phyloP scores from a whole-genome alignment of 2,797 vertebrate species.

The Sebastes steindachneri region DNA sequence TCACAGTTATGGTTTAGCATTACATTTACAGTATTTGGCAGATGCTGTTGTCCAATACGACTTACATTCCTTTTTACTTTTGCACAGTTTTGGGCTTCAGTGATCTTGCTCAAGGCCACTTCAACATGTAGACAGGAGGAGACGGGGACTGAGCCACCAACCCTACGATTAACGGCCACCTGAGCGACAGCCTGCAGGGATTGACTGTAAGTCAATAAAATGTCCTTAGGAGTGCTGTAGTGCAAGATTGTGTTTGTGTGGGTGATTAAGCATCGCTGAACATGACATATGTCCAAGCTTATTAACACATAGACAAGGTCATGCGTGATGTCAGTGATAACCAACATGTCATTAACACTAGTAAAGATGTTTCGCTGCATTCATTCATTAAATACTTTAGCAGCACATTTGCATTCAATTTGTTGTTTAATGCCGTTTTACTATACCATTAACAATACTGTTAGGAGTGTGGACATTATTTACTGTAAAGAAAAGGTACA shows the following conservation, averaged over 20 bases:
- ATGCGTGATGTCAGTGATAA: constrained; percentile 4
- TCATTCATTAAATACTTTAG: neutral
- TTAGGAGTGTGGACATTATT: neutral
- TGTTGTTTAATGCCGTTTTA: neutral
- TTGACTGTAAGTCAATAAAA: neutral
- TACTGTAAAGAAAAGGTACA: neutral
- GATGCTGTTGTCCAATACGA: neutral
- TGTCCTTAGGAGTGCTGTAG: neutral
- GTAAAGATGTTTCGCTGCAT: neutral
- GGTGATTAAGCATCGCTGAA: neutral
- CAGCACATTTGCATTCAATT: neutral
- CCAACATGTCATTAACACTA: neutral
- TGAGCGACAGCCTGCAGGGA: neutral
- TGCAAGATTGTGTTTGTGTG: neutral
- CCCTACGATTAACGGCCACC: neutral
- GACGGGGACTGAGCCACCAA: neutral
- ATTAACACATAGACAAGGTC: constrained; percentile 32
- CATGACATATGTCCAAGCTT: constrained; percentile 10
- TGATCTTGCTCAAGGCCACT: neutral
- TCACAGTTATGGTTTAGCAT: neutral
- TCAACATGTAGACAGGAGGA: neutral
- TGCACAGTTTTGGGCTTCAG: neutral
- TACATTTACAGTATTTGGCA: neutral
- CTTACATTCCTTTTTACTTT: neutral
- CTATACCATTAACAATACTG: neutral